Percentiles rank a stretch among this genome's conserved stretches.
phyloP scores from a whole-genome alignment of 2,888 invertebrate genomes.

The Liopterus haemorrhoidalis region DNA sequence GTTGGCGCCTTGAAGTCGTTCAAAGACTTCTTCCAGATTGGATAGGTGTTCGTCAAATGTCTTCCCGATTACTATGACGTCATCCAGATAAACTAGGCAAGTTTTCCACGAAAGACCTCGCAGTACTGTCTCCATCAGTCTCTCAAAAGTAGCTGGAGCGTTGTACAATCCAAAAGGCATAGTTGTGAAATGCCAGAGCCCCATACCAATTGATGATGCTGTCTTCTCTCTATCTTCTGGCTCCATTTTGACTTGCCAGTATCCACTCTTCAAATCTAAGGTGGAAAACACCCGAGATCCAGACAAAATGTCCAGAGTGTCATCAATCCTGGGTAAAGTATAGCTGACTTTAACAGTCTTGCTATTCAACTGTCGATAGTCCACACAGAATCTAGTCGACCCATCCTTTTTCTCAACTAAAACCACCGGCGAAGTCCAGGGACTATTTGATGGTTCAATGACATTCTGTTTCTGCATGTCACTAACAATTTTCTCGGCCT shows the following conservation, averaged over 20 bases:
- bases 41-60: conserved; percentile 19
- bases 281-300: conserved; percentile 29
- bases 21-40: background rate
- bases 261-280: conserved; percentile 27
- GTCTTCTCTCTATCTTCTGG: conserved; percentile 24
- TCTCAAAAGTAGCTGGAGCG: conserved; percentile 23
- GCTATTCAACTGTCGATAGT: conserved; percentile 19
- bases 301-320: conserved; percentile 25
- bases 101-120: conserved; percentile 25
- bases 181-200: background rate
- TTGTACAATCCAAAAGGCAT: conserved; percentile 4
- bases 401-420: conserved; percentile 4
- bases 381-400: conserved; percentile 6
- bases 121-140: conserved; percentile 30
- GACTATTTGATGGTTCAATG: conserved; percentile 8
- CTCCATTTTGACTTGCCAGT: conserved; percentile 16
- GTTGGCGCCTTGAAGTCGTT: conserved; percentile 9
- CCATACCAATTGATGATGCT: conserved; percentile 23
- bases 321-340: conserved; percentile 20
- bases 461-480: background rate
- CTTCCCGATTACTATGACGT: conserved; percentile 27
- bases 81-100: conserved; percentile 31
- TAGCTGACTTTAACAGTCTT: conserved; percentile 15
- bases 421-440: conserved; percentile 8
- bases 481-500: conserved; percentile 1